Conservation (phyloP, 2,888 invertebrate species). For the Platypus cylindrus region DNA sequence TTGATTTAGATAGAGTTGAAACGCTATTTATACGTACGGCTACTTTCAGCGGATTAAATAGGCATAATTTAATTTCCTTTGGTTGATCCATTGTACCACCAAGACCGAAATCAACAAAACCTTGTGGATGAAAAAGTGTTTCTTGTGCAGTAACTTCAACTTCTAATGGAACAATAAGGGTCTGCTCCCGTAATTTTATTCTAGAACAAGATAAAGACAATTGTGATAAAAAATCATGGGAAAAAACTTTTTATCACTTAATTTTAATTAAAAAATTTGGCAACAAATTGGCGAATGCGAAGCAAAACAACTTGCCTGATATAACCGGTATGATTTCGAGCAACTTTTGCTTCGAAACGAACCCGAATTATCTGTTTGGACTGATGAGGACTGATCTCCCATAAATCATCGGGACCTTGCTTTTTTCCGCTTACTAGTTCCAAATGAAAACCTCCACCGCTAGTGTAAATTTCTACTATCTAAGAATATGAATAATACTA, state of each 20-base stretch:
- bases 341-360: slow-evolving; percentile 60
- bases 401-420: slow-evolving; percentile 69
- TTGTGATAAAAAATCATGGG: not conserved
- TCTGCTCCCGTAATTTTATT: slow-evolving; percentile 56
- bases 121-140: slow-evolving; percentile 66
- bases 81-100: slow-evolving; percentile 58
- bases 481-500: slow-evolving; percentile 25
- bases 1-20: slow-evolving; percentile 50
- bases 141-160: slow-evolving; percentile 59
- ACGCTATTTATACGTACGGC: slow-evolving; percentile 51
- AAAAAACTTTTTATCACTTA: not conserved
- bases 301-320: slow-evolving; percentile 43
- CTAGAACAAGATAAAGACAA: slow-evolving; percentile 30
- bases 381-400: slow-evolving; percentile 85
- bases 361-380: slow-evolving; percentile 80
- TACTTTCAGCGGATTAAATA: slow-evolving; percentile 53
- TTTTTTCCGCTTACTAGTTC: slow-evolving; percentile 68
- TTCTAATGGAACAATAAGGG: slow-evolving; percentile 71
- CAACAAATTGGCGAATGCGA: not conserved
- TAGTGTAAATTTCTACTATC: slow-evolving; percentile 73
- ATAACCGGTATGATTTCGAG: slow-evolving; percentile 75
- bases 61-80: slow-evolving; percentile 44
- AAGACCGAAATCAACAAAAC: slow-evolving; percentile 70
- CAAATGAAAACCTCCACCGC: slow-evolving; percentile 80
- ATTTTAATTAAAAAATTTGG: not conserved